Evolutionary conservation across 2,797 vertebrate species (phyloP).

Genomic region (Hylomyscus alleni): DNA sequence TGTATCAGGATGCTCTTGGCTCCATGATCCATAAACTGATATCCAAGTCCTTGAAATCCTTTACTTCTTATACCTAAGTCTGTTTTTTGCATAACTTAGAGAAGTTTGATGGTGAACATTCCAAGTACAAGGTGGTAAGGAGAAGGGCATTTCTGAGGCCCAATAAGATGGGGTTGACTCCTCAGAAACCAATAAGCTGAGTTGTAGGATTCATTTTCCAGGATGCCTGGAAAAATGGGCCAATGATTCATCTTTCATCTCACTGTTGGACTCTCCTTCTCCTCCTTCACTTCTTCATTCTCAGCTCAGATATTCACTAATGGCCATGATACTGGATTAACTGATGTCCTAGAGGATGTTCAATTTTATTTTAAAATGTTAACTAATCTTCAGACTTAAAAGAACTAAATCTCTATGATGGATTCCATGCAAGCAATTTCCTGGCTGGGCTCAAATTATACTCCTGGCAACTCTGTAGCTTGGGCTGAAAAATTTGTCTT

Average conservation of each 20-base stretch:
- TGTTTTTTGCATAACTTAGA: neutral
- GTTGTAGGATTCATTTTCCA: neutral
- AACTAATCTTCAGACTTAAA: neutral
- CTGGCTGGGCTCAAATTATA: neutral
- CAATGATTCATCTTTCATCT: neutral
- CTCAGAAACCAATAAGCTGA: neutral
- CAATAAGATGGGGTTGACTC: neutral
- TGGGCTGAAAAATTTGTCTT: slow-evolving; percentile 6
- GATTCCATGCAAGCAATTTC: neutral
- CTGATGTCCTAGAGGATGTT: neutral
- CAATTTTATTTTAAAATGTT: slow-evolving; percentile 48
- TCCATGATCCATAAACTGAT: neutral
- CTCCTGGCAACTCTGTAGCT: neutral
- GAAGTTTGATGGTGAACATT: neutral
- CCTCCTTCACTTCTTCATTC: neutral
- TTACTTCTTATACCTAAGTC: neutral
- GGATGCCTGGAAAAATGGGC: neutral
- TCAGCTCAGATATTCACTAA: neutral
- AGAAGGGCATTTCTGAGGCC: neutral
- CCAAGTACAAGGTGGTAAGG: neutral
- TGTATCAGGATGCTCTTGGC: neutral
- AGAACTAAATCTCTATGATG: neutral
- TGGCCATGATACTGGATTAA: slow-evolving; percentile 15
- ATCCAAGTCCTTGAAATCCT: neutral
- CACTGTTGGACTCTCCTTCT: neutral